phyloP scores from a whole-genome alignment of 1,140 invertebrate genomes.

The Nylanderia fulva region DNA sequence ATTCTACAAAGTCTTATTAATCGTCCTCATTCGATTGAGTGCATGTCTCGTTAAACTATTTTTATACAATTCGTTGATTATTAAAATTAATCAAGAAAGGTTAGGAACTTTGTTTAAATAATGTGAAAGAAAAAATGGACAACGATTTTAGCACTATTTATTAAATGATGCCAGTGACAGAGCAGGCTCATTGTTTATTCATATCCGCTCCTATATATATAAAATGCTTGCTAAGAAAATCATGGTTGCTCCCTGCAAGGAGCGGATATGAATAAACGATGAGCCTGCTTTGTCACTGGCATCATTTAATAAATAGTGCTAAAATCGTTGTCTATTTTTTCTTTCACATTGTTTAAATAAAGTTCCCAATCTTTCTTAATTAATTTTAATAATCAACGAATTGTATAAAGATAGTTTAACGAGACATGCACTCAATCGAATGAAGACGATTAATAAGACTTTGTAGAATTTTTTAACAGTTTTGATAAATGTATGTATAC shows the following conservation, averaged over 20 bases:
- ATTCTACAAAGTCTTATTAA: no score
- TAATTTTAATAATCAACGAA: no score
- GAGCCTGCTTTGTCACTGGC: neutral
- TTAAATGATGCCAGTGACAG: constrained; percentile 2
- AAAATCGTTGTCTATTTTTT: neutral
- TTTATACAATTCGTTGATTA: no score
- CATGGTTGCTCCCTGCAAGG: no score
- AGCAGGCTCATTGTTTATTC: constrained; percentile 25
- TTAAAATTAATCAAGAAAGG: neutral
- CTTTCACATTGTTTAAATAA: neutral
- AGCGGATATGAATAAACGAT: constrained; percentile 33
- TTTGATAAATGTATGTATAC: no score
- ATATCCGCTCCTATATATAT: constrained; percentile 7
- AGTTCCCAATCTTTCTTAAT: neutral
- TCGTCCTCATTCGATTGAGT: no score
- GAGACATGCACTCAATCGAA: no score
- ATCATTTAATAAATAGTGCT: constrained; percentile 3
- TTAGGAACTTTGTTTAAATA: neutral
- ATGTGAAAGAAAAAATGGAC: neutral
- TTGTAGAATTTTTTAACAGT: no score
- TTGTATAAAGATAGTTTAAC: no score
- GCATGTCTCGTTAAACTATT: no score
- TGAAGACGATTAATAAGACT: no score
- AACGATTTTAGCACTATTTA: neutral
- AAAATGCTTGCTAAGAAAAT: no score